phyloP scores from a whole-genome alignment of 2,797 vertebrate genomes.

The Takifugu ocellatus region DNA sequence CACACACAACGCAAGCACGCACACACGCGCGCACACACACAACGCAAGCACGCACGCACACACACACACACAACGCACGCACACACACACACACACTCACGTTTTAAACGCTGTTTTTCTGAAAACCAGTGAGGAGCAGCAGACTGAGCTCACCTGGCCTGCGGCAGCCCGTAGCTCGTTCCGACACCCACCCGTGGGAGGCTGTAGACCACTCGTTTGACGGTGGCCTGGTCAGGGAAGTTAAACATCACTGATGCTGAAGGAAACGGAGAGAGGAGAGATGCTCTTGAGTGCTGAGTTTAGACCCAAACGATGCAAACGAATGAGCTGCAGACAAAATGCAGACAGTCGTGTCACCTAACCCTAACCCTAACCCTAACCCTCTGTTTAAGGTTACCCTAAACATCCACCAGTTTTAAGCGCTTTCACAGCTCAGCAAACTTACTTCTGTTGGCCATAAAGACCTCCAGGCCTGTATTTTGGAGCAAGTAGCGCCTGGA shows the following conservation, averaged over 20 bases:
- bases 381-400: no score
- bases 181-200: slow-evolving; percentile 97
- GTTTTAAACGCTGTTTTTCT: neutral
- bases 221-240: slow-evolving; percentile 97
- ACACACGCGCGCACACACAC: neutral
- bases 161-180: slow-evolving; percentile 98
- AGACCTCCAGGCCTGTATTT: slow-evolving; percentile 94
- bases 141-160: slow-evolving; percentile 84
- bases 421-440: slow-evolving; percentile 4
- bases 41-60: no score
- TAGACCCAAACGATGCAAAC: no score
- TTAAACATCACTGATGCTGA: slow-evolving; percentile 99
- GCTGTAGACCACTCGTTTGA: slow-evolving; percentile 97
- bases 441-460: slow-evolving; percentile 99
- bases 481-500: slow-evolving; percentile 94
- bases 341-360: no score
- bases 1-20: slow-evolving; percentile 2
- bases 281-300: no score
- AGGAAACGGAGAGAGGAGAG: slow-evolving; percentile 16
- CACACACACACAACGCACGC: neutral
- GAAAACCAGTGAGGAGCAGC: neutral
- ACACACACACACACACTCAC: neutral
- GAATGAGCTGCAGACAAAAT: no score
- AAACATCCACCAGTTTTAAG: no score
- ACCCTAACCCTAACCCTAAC: no score